phyloP scores from a whole-genome alignment of 2,113 vertebrate genomes.

The Brachyhypopomus occidentalis region DNA sequence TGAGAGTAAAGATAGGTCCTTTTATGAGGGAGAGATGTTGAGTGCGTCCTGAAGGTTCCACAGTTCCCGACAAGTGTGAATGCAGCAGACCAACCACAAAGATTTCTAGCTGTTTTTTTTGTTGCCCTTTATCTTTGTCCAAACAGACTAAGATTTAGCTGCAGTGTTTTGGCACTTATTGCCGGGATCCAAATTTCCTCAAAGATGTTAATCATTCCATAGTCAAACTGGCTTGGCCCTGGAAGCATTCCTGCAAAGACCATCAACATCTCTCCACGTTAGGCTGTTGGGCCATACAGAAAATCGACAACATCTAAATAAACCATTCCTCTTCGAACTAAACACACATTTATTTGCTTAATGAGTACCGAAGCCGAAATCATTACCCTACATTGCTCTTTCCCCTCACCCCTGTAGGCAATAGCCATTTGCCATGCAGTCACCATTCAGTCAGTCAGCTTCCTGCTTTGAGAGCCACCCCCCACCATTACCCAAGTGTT shows the following conservation, averaged over 20 bases:
- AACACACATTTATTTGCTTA: not conserved
- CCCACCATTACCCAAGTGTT: conserved; percentile 93
- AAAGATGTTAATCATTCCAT: not conserved
- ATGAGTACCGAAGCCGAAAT: conserved; percentile 1
- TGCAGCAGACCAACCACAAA: not conserved
- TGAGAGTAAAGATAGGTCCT: not conserved
- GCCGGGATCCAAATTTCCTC: not conserved
- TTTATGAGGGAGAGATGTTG: not conserved
- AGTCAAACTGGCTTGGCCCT: not conserved
- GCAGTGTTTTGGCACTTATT: not conserved
- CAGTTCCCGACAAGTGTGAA: no score
- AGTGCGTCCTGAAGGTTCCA: not conserved
- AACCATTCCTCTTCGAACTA: not conserved
- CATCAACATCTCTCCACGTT: not conserved
- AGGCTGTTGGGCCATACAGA: not conserved
- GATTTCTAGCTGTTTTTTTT: not conserved
- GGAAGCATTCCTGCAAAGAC: not conserved
- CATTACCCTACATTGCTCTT: conserved; percentile 35
- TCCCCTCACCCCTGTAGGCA: conserved; percentile 71
- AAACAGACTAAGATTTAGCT: conserved; percentile 5
- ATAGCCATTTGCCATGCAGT: conserved; percentile 83
- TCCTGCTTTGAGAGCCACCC: conserved; percentile 92
- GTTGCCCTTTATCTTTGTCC: not conserved
- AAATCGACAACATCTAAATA: not conserved
- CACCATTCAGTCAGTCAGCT: conserved; percentile 88